Evolutionary conservation across 2,113 vertebrate species (phyloP), one percentile per base, ranked within the genome.

Genomic region (Notiomystis cincta): DNA sequence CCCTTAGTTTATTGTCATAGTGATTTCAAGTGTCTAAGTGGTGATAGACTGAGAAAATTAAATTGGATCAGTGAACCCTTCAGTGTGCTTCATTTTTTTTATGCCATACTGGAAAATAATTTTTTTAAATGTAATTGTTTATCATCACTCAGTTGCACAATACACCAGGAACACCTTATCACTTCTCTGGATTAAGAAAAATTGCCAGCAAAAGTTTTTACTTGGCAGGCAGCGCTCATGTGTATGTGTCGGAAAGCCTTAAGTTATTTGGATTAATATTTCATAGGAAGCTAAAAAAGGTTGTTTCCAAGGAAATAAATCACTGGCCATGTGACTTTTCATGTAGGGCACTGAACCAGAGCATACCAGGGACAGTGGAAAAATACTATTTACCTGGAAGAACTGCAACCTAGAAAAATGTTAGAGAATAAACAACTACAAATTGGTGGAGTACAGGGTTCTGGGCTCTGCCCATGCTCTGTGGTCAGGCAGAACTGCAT

Each of bases 61-160:
- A 71, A 44, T 27, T 14, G 21, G 3, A 53, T 85, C 30, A n/a
- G 19, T 76, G 61, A 85, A 48, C 44, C 10, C 31, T 54, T 85
- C 31, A 38, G 22, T 69, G 5, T 53, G 25, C 11, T 50, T 75
- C 18, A 11, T 44, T 27, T 60, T 56, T 42, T 64, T 57, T 7
- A 17, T n/a, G 10, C 15, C 11, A 17, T 50, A 28, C 7, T 38
- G 21, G 50, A 66, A 89, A 64, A 42, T 21, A 61, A 30, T n/a
- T 56, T 12, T 6, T 0, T 8, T 75, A 66, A 33, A 38, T 3
- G 8, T 27, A 9, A 8, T 47, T 19, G 10, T 71, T 66, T 56
- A 7, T 64, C 0, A 2, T 78, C 15, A 15, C 25, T 82, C 3
- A 1, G 8, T 81, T 86, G 17, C n/a, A 37, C 31, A 65, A 1